These are phyloP conservation scores for Scolopax rusticola DNA, from an alignment of 2,797 vertebrate genomes.

Conservation along the genomic window DNA sequence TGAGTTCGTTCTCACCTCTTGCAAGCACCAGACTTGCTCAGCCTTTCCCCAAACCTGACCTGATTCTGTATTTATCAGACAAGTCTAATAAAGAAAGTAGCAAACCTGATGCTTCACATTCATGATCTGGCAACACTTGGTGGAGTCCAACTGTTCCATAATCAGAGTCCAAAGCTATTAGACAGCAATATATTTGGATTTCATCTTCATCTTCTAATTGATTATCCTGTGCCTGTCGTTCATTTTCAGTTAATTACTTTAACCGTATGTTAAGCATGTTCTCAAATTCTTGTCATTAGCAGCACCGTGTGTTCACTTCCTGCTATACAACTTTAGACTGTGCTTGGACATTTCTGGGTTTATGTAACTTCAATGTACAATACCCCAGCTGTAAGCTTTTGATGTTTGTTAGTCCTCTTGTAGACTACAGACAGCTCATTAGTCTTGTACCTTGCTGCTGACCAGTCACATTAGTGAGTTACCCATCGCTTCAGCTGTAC, in stretches of 20 bases:
- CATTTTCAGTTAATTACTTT: conserved; percentile 37
- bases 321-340: not conserved
- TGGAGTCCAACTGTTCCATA: not conserved
- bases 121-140: not conserved
- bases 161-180: not conserved
- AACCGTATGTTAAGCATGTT: not conserved
- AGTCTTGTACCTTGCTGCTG: not conserved
- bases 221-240: not conserved
- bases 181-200: not conserved
- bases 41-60: not conserved
- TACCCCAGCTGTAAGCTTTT: not conserved
- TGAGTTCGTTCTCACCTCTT: not conserved
- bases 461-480: not conserved
- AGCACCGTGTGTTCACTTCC: not conserved
- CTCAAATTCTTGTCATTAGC: conserved; percentile 28
- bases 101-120: not conserved
- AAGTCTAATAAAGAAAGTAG: not conserved
- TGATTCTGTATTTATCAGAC: not conserved
- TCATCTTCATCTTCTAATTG: not conserved
- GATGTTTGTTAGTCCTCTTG: not conserved
- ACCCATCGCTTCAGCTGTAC: not conserved
- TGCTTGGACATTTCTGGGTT: not conserved
- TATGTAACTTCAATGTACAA: not conserved
- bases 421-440: not conserved
- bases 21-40: not conserved